Base-by-base conservation (phyloP, 2,797 vertebrate genomes). In the Capromys pilorides region DNA sequence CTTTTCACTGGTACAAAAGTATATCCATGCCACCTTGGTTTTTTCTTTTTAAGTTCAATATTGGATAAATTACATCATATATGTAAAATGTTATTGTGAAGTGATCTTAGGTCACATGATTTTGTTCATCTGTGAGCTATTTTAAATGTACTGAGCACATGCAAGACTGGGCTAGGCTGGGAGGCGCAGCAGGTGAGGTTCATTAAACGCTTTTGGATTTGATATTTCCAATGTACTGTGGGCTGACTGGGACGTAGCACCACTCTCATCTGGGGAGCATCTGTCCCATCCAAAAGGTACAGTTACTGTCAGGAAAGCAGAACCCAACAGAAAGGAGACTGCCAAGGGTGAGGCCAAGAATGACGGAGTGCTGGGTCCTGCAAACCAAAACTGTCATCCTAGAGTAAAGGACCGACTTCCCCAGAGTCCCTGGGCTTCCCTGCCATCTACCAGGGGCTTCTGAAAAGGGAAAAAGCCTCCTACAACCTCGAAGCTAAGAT, bases 381-480 rank as follows among this genome's bases (percentile, higher is more conserved):
- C 28, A 4, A 9, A 33, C 4, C 16, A 21, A 36, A 61, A 3
- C 7, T 51, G 10, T 16, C 31, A 0, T 22, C 1, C 5, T 57
- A 12, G 2, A 71, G n/a, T 11, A 3, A 84, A 45, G 12, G 39
- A 19, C 21, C 21, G 67, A 24, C n/a, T 51, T 18, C 24, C 16
- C 4, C 31, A 5, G 2, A 0, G 6, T 7, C 64, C 19, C 11
- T 39, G 6, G 26, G 12, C n/a, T 36, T n/a, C 12, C 77, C 3
- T 2, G 33, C 4, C 41, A 36, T 3, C 28, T n/a, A 41, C 9
- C 77, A 4, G 28, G 10, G 64, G 4, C 6, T 83, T 12, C 89
- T 69, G 39, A 64, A 75, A 26, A 57, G 24, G 45, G 59, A 62
- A 26, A 67, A 49, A 4, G 1, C 33, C 3, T 5, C 24, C 6